phyloP scores from a whole-genome alignment of 2,113 vertebrate species.

The Lichenostomus cassidix region DNA sequence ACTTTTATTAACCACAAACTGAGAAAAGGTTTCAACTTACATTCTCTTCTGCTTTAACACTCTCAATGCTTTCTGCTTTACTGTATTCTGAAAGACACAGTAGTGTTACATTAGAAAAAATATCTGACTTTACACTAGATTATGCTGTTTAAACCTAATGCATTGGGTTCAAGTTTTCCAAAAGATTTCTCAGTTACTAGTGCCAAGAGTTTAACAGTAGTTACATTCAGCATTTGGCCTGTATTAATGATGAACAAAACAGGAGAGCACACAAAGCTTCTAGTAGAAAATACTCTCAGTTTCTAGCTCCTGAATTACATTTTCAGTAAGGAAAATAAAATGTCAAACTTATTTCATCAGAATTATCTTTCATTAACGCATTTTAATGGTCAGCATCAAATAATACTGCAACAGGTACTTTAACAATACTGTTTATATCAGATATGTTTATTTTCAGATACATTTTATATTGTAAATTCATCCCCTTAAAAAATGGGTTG shows the following conservation, averaged over 20 bases:
- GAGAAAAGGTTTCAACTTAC: constrained; percentile 78
- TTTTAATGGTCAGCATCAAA: background rate
- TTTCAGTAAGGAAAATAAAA: background rate
- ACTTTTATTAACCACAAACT: background rate
- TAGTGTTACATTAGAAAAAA: background rate
- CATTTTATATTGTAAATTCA: background rate
- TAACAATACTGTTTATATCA: background rate
- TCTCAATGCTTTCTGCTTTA: constrained; percentile 96
- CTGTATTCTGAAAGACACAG: constrained; percentile 88
- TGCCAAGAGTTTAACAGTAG: background rate
- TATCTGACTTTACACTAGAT: background rate
- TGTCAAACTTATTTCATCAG: background rate
- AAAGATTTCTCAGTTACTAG: background rate
- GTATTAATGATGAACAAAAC: background rate
- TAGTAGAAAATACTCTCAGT: background rate
- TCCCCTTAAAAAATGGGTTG: background rate
- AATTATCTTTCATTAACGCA: background rate
- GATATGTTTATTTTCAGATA: background rate
- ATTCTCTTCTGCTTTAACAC: constrained; percentile 97
- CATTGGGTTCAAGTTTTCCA: background rate
- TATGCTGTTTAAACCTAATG: background rate
- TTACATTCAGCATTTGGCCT: background rate
- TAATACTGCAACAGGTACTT: background rate
- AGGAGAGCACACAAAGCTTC: background rate
- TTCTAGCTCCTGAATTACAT: background rate